phyloP scores from a whole-genome alignment of 2,113 vertebrate genomes.

The Menura novaehollandiae region DNA sequence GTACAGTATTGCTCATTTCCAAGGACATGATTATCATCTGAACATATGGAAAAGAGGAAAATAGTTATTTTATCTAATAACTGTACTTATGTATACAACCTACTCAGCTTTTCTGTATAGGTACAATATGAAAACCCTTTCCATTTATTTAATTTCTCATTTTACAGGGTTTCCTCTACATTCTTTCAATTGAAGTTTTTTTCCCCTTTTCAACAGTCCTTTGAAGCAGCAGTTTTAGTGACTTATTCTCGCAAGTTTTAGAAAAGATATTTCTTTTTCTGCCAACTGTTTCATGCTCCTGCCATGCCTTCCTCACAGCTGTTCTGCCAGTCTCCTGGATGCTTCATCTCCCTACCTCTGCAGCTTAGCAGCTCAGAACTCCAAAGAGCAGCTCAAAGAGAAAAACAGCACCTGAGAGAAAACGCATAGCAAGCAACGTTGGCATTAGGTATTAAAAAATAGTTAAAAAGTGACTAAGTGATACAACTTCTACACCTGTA shows the following conservation, averaged over 20 bases:
- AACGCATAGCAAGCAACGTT: background rate
- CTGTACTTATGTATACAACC: background rate
- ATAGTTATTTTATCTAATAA: background rate
- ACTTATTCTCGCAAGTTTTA: background rate
- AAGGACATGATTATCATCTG: background rate
- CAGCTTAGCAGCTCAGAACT: background rate
- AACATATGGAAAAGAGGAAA: background rate
- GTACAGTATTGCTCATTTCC: background rate
- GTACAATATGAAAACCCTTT: background rate
- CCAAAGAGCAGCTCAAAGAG: background rate
- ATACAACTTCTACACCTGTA: background rate
- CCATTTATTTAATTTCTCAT: background rate
- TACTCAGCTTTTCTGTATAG: background rate
- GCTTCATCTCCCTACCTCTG: background rate
- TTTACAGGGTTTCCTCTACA: background rate
- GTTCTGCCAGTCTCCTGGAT: background rate
- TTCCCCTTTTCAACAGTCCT: background rate
- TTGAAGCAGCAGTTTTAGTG: background rate
- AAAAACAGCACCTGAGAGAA: constrained; percentile 5
- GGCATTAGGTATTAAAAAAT: background rate
- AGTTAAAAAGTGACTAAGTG: background rate
- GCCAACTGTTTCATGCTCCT: background rate
- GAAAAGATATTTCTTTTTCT: background rate
- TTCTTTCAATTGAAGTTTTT: background rate
- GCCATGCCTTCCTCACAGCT: background rate